Conservation (phyloP, 2,113 vertebrate genomes). For the Lepus europaeus region DNA sequence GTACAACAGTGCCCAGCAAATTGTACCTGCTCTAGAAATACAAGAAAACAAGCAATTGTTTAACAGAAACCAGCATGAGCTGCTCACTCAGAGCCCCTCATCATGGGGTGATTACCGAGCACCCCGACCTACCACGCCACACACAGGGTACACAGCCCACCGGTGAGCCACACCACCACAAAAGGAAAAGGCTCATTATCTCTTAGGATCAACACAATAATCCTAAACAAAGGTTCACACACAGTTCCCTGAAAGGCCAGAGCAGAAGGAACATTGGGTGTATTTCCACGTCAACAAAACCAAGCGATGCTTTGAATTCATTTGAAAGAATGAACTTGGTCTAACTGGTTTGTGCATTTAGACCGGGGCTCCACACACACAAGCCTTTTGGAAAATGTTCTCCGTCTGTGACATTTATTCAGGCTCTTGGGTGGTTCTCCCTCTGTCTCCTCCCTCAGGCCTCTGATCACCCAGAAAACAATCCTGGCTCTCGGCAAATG, state of each 20-base stretch:
- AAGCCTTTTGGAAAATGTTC: slow-evolving; percentile 21
- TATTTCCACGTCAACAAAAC: slow-evolving; percentile 47
- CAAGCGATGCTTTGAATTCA: background rate
- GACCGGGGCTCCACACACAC: background rate
- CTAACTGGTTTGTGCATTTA: slow-evolving; percentile 46
- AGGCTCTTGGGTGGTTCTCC: slow-evolving; percentile 6
- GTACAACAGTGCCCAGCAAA: background rate
- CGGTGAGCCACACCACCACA: background rate
- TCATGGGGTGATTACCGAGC: background rate
- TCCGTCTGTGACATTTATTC: background rate
- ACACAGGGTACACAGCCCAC: background rate
- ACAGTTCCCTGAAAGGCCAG: slow-evolving; percentile 42
- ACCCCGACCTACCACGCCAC: background rate
- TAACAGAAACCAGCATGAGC: slow-evolving; percentile 5
- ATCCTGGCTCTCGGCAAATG: background rate
- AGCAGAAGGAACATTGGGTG: slow-evolving; percentile 54
- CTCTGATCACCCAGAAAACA: slow-evolving; percentile 10
- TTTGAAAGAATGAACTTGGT: slow-evolving; percentile 36
- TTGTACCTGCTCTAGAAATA: background rate
- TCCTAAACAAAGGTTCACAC: slow-evolving; percentile 53
- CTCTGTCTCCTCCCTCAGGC: background rate
- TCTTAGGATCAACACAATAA: slow-evolving; percentile 44
- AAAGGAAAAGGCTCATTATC: background rate
- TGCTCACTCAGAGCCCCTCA: background rate
- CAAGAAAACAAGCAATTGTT: background rate